Evolutionary conservation across 2,888 invertebrate species (phyloP), one percentile per base, ranked within the genome.

Genomic region (Alcis repandata): DNA sequence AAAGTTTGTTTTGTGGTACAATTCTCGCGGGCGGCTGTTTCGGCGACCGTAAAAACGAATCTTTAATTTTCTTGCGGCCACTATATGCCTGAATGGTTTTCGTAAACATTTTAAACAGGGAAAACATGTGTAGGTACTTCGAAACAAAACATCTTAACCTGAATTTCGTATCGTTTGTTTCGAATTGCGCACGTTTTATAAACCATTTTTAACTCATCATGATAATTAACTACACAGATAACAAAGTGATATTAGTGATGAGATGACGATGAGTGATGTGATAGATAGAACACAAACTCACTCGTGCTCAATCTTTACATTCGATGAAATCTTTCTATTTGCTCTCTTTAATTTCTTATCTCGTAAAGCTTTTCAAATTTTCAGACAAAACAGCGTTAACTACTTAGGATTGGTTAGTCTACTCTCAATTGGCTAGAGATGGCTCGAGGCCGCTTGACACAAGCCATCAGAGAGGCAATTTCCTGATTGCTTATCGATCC

Each of bases 1-100:
- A 70, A 73, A 66, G 52, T 66, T 63, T 63, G 63, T 57, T 64
- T 69, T 68, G 67, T 49, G 52, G 45, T 48, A 68, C 57, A 60
- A 67, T 67, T 62, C 52, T 62, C 64, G 56, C 57, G 53, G 1
- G 48, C 52, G 41, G 60, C 27, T 54, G 61, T 54, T 61, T 45
- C 36, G 61, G 19, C 22, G 63, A n/a, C 38, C 60, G 60, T 65
- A 59, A 62, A 63, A 52, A 51, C 58, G 62, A 64, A 65, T 65
- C 65, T 62, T 57, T 63, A 57, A 65, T 61, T 66, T 61, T 61
- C 60, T 66, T 60, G 65, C n/a, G 40, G 52, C 52, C 11, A 13
- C 52, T 61, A 57, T 53, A 32, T 56, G 43, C 43, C 38, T 20
- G 40, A 41, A 58, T 40, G 27, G 45, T n/a, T 13, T 52, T 53